phyloP scores from a whole-genome alignment of 2,113 vertebrate species.

The Merops nubicus region DNA sequence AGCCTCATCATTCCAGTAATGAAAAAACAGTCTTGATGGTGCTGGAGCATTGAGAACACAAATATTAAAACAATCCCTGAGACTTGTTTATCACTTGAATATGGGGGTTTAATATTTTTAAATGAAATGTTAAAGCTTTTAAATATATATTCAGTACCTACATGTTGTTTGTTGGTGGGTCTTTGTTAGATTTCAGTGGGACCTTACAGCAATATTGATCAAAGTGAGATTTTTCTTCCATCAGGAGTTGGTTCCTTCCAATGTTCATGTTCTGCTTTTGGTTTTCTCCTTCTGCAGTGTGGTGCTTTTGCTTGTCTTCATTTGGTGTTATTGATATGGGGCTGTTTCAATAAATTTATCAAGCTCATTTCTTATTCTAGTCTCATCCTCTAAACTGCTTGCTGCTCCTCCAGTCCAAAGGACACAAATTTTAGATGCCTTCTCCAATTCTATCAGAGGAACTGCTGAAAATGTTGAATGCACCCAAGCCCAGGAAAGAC shows the following conservation, averaged over 20 bases:
- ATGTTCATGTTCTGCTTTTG: neutral
- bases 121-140: neutral
- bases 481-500: neutral
- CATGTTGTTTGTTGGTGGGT: neutral
- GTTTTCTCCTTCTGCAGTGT: neutral
- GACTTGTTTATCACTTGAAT: constrained; percentile 34
- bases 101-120: constrained; percentile 55
- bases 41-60: neutral
- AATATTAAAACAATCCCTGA: constrained; percentile 3
- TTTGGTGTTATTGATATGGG: neutral
- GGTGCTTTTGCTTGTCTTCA: neutral
- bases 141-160: neutral
- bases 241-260: neutral
- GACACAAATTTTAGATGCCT: neutral
- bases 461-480: neutral
- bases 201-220: neutral
- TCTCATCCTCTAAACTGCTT: neutral
- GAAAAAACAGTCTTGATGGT: constrained; percentile 7
- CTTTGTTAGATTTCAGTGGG: neutral
- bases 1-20: constrained; percentile 2
- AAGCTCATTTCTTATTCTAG: neutral
- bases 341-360: neutral
- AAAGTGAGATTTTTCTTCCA: neutral
- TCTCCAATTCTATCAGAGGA: neutral
- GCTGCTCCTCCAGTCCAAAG: neutral